Evolutionary conservation across 2,113 vertebrate species (phyloP), one percentile per base, ranked within the genome.

Genomic region (Pseudonaja textilis): DNA sequence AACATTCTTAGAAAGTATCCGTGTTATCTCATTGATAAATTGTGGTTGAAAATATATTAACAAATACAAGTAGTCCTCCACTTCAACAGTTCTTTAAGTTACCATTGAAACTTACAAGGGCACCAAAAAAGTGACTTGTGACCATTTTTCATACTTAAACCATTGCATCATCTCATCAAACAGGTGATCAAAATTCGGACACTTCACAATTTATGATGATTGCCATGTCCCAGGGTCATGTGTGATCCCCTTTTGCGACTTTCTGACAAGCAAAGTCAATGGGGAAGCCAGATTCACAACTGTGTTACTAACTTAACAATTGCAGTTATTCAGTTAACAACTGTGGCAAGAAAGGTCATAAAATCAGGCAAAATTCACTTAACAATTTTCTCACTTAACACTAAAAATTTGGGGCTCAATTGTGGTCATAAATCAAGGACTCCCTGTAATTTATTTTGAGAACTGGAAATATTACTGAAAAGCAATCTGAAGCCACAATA

Each of bases 21-120:
- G 12, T n/a, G 9, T 39, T 56, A 52, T 39, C 52, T 56, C 29
- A 69, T 5, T 87, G n/a, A 56, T 89, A 74, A 74, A 25, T 26
- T 1, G 3, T 64, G 91, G 89, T 94, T 94, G 91, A 56, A 91
- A 55, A 96, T 94, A 59, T 93, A 87, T 95, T 39, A 91, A 95
- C 94, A 94, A 59, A 69, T 34, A 69, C 29, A 69, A 14, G 64
- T 6, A 69, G 12, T 69, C 29, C n/a, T 34, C 29, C 29, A 69
- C 64, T 34, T 69, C 12, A 69, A 69, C 64, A 69, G 64, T 69
- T 69, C 29, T 34, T 69, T 69, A 34, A 69, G 64, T 69, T 29
- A 69, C 64, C 29, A 69, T 69, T 69, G 29, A 69, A 69, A 69
- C 4, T 69, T 34, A 69, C 29, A 34, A 69, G 1, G 5, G 29